Conservation (phyloP, 2,888 invertebrate species). For the Platypus cylindrus region DNA sequence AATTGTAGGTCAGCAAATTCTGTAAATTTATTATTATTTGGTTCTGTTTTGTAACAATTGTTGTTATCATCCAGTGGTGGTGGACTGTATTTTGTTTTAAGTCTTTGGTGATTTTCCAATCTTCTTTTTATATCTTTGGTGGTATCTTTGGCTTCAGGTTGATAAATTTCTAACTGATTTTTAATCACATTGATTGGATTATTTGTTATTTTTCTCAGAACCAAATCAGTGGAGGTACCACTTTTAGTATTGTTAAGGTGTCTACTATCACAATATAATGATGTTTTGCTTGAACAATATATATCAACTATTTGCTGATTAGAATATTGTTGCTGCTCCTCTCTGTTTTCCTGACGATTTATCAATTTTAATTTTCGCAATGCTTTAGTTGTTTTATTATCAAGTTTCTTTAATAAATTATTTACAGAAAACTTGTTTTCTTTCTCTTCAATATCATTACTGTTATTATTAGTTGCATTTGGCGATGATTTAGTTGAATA, state of each 20-base stretch:
- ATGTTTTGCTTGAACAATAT: too few species aligned
- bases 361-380: constrained; percentile 6
- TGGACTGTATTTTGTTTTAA: constrained; percentile 25
- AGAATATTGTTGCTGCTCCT: too few species aligned
- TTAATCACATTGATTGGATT: too few species aligned
- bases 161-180: neutral
- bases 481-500: constrained; percentile 12
- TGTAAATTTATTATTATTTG: too few species aligned
- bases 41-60: too few species aligned
- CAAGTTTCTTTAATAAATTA: constrained; percentile 15
- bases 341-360: too few species aligned
- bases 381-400: constrained; percentile 15
- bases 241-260: too few species aligned
- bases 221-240: constrained; percentile 11
- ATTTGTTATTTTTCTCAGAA: constrained; percentile 13
- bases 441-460: constrained; percentile 2
- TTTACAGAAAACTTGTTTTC: constrained; percentile 7
- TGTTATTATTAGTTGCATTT: constrained; percentile 9
- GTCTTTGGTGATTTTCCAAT: constrained; percentile 1
- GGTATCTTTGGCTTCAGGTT: constrained; percentile 4
- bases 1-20: too few species aligned
- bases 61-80: constrained; percentile 17
- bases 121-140: constrained; percentile 5
- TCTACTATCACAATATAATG: too few species aligned
- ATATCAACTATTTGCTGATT: too few species aligned